Percentiles rank a stretch among this genome's conserved stretches.
These are phyloP conservation scores for Coremacera marginata DNA, from an alignment of 2,888 invertebrate genomes.

Conservation along the genomic window DNA sequence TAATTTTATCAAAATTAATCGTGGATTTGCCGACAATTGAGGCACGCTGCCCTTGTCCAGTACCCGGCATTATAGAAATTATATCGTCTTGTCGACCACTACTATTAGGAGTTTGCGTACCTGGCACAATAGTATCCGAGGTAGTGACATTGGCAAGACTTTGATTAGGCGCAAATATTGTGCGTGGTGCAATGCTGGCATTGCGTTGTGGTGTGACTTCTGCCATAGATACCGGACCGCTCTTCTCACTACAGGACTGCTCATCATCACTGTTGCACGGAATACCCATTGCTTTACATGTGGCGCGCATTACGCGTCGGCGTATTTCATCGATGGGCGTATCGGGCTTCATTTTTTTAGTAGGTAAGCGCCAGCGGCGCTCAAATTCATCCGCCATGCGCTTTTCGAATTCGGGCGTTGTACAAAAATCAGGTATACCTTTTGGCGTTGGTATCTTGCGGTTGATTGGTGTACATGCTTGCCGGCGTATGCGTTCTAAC, in stretches of 20 bases:
- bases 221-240: conserved; percentile 1
- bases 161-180: conserved; percentile 45
- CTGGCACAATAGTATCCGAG: conserved; percentile 52
- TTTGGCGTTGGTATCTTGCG: conserved; percentile 57
- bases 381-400: conserved; percentile 67
- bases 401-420: conserved; percentile 65
- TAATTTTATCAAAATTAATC: conserved; percentile 65
- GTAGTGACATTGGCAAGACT: conserved; percentile 33
- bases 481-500: conserved; percentile 62
- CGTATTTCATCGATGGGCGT: conserved; percentile 64
- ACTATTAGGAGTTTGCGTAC: conserved; percentile 55
- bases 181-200: conserved; percentile 38
- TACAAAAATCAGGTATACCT: conserved; percentile 65
- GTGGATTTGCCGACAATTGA: conserved; percentile 54
- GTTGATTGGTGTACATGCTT: conserved; percentile 65
- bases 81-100: conserved; percentile 26
- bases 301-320: conserved; percentile 60
- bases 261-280: conserved; percentile 50
- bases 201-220: conserved; percentile 35
- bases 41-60: conserved; percentile 47
- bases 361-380: conserved; percentile 65
- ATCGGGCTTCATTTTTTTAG: conserved; percentile 61
- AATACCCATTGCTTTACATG: conserved; percentile 63
- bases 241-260: conserved; percentile 39
- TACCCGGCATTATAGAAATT: conserved; percentile 14